Base-by-base conservation (phyloP, 2,888 invertebrate species). In the Phyllotreta striolata region DNA sequence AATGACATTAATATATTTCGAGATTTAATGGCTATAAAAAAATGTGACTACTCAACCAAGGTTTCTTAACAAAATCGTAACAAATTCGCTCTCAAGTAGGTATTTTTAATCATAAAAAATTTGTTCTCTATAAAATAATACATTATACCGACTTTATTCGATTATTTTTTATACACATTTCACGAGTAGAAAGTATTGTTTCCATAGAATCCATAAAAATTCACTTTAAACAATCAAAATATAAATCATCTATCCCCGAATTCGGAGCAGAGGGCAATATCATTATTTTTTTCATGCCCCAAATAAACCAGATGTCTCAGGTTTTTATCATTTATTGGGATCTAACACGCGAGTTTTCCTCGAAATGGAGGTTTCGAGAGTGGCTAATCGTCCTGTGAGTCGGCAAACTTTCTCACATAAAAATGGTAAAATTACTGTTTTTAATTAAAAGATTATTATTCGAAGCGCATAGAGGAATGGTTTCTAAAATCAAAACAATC, bases 1-100 rank as follows among this genome's bases (percentile, higher is more conserved):
- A 56, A 56, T 46, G 56, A 37, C 56, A n/a, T 12, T 46, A 46
- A 56, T 56, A 46, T 40, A 37, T 37, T 6, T 14, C 13, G 37
- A 10, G 38, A 57, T 46, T 12, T 7, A 44, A 39, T 47, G 47
- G 47, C 24, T 14, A n/a, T 35, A 38, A 47, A 39, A 57, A 14
- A 37, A 44, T 57, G 44, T 47, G 47, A 14, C 47, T 47, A 47
- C 47, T 14, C 7, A 47, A 9, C 13, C 47, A 9, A 14, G n/a
- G n/a, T n/a, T n/a, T n/a, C n/a, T n/a, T n/a, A n/a, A n/a, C n/a
- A n/a, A n/a, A n/a, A n/a, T n/a, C n/a, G n/a, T n/a, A n/a, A n/a
- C n/a, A n/a, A n/a, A n/a, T n/a, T n/a, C n/a, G n/a, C n/a, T n/a
- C n/a, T n/a, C n/a, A n/a, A n/a, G n/a, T n/a, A n/a, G n/a, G n/a